phyloP scores from a whole-genome alignment of 2,113 vertebrate genomes.

The Ictalurus punctatus region DNA sequence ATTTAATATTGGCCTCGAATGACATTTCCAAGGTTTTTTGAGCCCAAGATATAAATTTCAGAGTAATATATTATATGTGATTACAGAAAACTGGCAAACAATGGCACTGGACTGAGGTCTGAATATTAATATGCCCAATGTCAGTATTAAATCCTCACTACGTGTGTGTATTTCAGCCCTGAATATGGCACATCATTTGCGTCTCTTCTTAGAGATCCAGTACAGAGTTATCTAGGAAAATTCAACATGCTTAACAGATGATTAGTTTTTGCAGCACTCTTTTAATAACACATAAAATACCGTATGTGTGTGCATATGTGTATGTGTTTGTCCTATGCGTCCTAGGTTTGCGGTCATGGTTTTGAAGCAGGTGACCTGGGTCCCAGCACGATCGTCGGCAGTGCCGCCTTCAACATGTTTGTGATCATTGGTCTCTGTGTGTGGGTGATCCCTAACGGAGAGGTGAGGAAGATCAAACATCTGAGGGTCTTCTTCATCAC shows the following conservation, averaged over 20 bases:
- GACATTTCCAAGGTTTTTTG: no score
- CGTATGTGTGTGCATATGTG: neutral
- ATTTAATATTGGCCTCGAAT: no score
- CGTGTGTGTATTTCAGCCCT: no score
- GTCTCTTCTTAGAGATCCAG: neutral
- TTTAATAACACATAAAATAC: neutral
- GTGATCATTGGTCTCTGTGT: constrained; percentile 92
- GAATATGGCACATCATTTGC: no score
- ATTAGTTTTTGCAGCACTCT: neutral
- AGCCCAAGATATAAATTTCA: no score
- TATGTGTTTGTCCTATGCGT: constrained; percentile 18
- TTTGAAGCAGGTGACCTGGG: constrained; percentile 88
- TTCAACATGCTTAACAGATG: no score
- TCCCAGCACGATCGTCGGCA: constrained; percentile 92
- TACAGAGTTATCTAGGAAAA: neutral
- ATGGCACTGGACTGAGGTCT: no score
- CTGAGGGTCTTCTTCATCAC: constrained; percentile 95
- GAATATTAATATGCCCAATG: no score
- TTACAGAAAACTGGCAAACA: no score
- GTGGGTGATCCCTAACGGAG: constrained; percentile 84
- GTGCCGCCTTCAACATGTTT: constrained; percentile 98
- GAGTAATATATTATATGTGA: no score
- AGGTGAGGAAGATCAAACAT: constrained; percentile 91
- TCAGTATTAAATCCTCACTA: no score
- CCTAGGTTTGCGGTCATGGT: constrained; percentile 84